Evolutionary conservation across 2,113 vertebrate genomes (phyloP).

Genomic region (Bubalus kerabau): DNA sequence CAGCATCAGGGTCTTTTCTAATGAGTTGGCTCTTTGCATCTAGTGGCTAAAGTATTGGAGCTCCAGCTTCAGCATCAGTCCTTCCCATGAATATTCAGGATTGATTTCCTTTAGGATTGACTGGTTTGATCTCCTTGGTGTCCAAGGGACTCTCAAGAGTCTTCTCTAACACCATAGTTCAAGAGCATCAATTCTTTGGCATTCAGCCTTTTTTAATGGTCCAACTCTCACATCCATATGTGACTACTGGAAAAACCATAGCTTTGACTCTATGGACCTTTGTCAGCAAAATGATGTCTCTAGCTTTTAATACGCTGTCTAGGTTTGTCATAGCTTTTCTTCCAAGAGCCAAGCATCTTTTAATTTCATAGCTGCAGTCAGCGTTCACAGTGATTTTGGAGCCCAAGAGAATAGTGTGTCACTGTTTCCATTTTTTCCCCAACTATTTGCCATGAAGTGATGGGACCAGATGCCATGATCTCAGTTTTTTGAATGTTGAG

Average conservation of each 20-base stretch:
- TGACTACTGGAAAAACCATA: not conserved
- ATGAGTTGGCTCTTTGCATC: not conserved
- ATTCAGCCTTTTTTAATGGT: not conserved
- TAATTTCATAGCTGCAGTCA: not conserved
- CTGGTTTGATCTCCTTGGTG: not conserved
- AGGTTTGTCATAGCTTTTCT: not conserved
- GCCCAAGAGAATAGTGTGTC: not conserved
- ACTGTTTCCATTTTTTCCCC: not conserved
- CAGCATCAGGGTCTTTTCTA: not conserved
- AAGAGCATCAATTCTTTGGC: not conserved
- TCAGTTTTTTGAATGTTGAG: not conserved
- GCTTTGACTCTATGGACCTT: not conserved
- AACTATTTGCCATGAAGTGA: not conserved
- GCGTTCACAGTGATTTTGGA: not conserved
- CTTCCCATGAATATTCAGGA: not conserved
- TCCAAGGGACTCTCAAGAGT: not conserved
- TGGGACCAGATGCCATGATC: not conserved
- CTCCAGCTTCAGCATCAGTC: not conserved
- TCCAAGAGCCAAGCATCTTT: not conserved
- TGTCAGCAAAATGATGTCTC: not conserved
- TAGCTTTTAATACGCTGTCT: not conserved
- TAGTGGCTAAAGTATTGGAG: not conserved
- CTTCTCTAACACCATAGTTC: not conserved
- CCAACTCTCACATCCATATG: not conserved
- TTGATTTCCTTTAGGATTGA: not conserved